Evolutionary conservation across 2,888 invertebrate species (phyloP), one percentile per base, ranked within the genome.

Genomic region (Aspidapion aeneum): DNA sequence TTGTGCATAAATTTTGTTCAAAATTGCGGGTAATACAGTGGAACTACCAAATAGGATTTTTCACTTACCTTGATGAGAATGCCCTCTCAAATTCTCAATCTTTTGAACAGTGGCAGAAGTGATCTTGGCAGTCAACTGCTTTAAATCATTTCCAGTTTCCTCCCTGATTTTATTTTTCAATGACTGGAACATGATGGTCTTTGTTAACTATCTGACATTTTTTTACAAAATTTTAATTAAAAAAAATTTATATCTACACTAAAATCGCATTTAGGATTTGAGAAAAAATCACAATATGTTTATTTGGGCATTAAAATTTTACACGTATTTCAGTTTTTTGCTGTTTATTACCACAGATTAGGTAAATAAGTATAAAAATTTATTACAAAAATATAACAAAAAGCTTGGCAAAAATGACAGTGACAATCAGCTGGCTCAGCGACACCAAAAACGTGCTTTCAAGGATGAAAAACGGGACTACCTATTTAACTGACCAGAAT

Each of bases 91-190:
- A 2, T 79, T 78, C 77, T 83, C 73, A 75, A 82, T 70, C 80
- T 81, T 76, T 81, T 84, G 82, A 76, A 82, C 73, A 76, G 84
- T 74, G 77, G 80, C 78, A 77, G 85, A 77, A 5, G 80, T 78
- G 57, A 80, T 78, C 73, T 80, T 80, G 21, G 79, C 75, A 51
- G 80, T 80, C 66, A 80, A 69, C 71, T 80, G 80, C 3, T 79
- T 78, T 63, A 93, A 83, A 79, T 93, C 93, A 77, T 87, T 91
- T 58, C 93, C 93, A 68, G 93, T 93, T 83, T 94, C 94, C 78
- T 93, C 93, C 72, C 90, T 90, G 72, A 94, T 93, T 83, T 93
- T 93, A 80, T 92, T 93, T 80, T 94, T 94, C 69, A 94, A 81
- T 74, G 91, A 91, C 59, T 92, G 89, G 79, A 94, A 94, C 94